Base-by-base conservation (phyloP, 2,888 invertebrate genomes). In the Opisthograptis luteolata region DNA sequence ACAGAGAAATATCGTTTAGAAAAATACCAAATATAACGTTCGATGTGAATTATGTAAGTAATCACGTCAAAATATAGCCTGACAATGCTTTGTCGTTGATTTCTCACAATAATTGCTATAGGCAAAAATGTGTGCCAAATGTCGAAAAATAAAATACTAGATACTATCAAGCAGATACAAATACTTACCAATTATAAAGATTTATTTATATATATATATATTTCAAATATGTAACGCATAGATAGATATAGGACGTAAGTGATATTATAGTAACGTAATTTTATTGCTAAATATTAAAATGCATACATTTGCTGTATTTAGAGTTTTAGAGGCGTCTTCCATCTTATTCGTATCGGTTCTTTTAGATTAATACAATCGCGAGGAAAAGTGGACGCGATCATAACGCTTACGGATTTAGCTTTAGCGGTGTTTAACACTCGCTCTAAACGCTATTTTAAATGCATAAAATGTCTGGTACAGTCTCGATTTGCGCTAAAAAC, bases 281-380 rank as follows among this genome's bases (percentile, higher is more conserved):
- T 77, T 72, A 83, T 78, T 78, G 81, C 84, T 86, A 81, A 80
- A 81, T 75, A 74, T 65, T 73, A 69, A 77, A 84, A 85, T 83
- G 81, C 80, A 86, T 84, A 86, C 77, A 81, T 81, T 84, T 87
- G 89, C 88, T 90, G 87, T 90, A 87, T 86, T 87, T 89, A 88
- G 86, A 75, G 79, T 86, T 86, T 87, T 89, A 88, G 86, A 75
- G 79, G 88, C 89, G 89, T 90, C 89, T 90, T 90, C 89, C 89
- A 90, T 83, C 87, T 86, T 84, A 84, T 72, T 85, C 76, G 59
- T 82, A 82, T 85, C 78, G 73, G 78, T 86, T 79, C 78, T 84
- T 73, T 80, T 85, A 85, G 82, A 71, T 61, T 73, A 76, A 53
- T 70, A 63, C 67, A 51, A 62, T 71, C 55, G 73, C 66, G 74